phyloP scores from a whole-genome alignment of 2,113 vertebrate species.

The Siniperca chuatsi region DNA sequence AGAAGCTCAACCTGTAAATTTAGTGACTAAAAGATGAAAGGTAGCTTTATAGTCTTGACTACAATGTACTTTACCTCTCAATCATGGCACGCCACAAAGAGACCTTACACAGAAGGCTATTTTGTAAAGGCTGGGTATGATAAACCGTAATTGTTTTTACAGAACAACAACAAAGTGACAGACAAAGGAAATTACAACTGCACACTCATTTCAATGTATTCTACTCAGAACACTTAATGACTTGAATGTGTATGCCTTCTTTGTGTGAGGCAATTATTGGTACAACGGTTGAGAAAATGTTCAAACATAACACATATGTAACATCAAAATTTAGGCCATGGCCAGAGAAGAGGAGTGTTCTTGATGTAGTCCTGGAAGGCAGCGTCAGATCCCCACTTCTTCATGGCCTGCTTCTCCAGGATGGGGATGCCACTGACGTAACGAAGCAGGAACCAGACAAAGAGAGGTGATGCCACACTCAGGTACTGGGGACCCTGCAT shows the following conservation, averaged over 20 bases:
- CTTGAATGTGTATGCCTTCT: neutral
- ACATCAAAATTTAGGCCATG: constrained; percentile 67
- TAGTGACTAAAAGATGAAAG: neutral
- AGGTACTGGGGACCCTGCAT: constrained; percentile 83
- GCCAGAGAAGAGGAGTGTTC: constrained; percentile 87
- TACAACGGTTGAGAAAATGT: neutral
- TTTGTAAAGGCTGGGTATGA: neutral
- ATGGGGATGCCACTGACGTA: constrained; percentile 86
- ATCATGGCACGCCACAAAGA: neutral
- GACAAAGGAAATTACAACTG: neutral
- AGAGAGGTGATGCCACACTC: constrained; percentile 81
- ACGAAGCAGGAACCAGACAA: constrained; percentile 86
- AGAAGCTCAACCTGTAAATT: neutral
- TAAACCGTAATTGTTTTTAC: constrained; percentile 22
- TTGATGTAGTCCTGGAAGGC: constrained; percentile 82
- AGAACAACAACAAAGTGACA: neutral
- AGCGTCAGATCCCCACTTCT: constrained; percentile 83
- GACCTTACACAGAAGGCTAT: neutral
- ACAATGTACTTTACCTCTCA: neutral
- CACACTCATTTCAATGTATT: neutral
- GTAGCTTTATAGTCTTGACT: neutral
- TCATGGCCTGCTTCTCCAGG: constrained; percentile 84
- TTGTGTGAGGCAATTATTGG: neutral
- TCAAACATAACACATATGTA: neutral
- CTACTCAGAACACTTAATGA: neutral